A percentile compares a stretch with the other conserved stretches of the same genome.
phyloP scores from a whole-genome alignment of 2,797 vertebrate species.

The Clarias laeviceps region DNA sequence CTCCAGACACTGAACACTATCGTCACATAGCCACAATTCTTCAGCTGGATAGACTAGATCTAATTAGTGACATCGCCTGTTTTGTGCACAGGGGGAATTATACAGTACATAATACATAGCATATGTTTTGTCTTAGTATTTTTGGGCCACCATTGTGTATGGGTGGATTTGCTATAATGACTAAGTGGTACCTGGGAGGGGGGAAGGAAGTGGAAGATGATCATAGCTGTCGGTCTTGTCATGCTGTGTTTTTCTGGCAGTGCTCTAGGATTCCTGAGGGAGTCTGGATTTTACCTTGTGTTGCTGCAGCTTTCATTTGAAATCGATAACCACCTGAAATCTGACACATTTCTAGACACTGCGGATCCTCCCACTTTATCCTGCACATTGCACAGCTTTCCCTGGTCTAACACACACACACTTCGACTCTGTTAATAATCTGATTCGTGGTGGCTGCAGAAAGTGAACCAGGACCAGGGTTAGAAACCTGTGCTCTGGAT shows the following conservation, averaged over 20 bases:
- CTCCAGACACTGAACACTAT: no score
- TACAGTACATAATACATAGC: no score
- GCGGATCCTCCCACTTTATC: neutral
- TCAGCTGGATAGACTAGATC: no score
- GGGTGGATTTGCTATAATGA: no score
- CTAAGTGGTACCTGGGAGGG: neutral
- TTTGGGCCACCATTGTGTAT: no score
- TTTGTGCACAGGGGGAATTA: no score
- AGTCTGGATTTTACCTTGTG: conserved; percentile 17
- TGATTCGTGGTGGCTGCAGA: neutral
- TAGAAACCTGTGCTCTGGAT: neutral
- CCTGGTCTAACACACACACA: no score
- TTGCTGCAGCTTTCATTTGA: conserved; percentile 5
- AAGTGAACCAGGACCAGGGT: neutral
- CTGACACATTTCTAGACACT: neutral
- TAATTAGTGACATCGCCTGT: no score
- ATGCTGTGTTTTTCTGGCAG: neutral
- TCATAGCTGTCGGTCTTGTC: neutral
- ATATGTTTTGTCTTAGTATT: no score
- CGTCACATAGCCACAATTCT: no score
- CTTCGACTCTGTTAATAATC: neutral
- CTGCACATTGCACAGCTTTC: no score
- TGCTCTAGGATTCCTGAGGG: conserved; percentile 2
- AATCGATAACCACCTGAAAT: conserved; percentile 6
- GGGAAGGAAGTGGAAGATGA: neutral